Conservation (phyloP, 2,797 vertebrate genomes). For the Oreonectes daqikongensis region DNA sequence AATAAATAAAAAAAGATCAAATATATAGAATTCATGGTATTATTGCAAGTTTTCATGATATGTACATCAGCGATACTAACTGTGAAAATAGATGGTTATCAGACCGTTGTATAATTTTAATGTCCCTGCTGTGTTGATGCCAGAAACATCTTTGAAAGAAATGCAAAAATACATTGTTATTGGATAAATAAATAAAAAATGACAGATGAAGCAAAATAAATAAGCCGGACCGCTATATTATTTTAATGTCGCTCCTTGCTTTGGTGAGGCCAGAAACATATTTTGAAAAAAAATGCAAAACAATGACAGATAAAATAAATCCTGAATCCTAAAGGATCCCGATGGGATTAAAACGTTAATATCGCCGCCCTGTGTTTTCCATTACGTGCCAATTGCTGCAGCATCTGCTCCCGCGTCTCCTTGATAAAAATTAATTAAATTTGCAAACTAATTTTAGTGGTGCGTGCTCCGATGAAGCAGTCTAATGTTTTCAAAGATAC, state of each 20-base stretch:
- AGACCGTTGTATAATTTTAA: too few species aligned
- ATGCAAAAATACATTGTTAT: too few species aligned
- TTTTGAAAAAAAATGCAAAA: slow-evolving; percentile 26
- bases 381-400: slow-evolving; percentile 81
- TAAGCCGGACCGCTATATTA: too few species aligned
- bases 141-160: too few species aligned
- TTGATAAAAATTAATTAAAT: slow-evolving; percentile 86
- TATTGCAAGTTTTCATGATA: too few species aligned
- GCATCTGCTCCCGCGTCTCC: slow-evolving; percentile 78
- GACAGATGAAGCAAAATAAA: too few species aligned
- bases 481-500: slow-evolving; percentile 69
- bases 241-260: neutral
- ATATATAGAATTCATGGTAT: too few species aligned
- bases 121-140: too few species aligned
- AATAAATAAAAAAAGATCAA: too few species aligned
- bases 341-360: slow-evolving; percentile 77
- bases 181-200: too few species aligned
- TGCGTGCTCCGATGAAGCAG: slow-evolving; percentile 74
- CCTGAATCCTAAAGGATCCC: slow-evolving; percentile 71
- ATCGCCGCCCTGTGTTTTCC: slow-evolving; percentile 77
- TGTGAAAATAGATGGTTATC: too few species aligned
- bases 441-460: slow-evolving; percentile 80
- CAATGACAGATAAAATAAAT: slow-evolving; percentile 53
- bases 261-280: neutral
- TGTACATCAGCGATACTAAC: too few species aligned